A percentile compares a stretch with the other conserved stretches of the same genome.
phyloP scores from a whole-genome alignment of 2,113 vertebrate genomes.

The Corythornis vintsioides region DNA sequence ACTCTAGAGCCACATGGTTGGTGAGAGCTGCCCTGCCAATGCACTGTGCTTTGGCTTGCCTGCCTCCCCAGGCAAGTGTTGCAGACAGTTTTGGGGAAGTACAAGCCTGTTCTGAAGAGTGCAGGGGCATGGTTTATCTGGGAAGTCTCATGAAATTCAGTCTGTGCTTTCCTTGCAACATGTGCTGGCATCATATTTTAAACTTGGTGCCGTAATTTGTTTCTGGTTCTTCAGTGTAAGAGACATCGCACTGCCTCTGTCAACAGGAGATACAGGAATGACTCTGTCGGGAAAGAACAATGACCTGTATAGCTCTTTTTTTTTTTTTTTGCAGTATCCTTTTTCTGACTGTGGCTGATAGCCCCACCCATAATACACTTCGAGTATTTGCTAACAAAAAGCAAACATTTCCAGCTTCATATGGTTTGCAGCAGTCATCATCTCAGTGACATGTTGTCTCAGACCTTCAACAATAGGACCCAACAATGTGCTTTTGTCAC shows the following conservation, averaged over 20 bases:
- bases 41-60: background rate
- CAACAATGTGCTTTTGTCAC: background rate
- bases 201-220: background rate
- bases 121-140: background rate
- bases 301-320: background rate
- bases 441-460: background rate
- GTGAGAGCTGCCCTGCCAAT: background rate
- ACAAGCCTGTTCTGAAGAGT: background rate
- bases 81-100: background rate
- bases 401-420: background rate
- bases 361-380: too few relatives aligned
- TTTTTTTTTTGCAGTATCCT: background rate
- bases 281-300: background rate
- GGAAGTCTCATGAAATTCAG: background rate
- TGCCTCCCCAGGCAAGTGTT: background rate
- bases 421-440: background rate
- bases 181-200: background rate
- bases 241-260: background rate
- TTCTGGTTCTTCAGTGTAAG: background rate
- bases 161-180: background rate
- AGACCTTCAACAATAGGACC: background rate
- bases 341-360: background rate
- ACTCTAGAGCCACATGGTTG: accelerated
- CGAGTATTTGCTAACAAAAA: background rate
- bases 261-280: background rate